Conservation (phyloP, 2,888 invertebrate genomes). For the Polietes domitor region DNA sequence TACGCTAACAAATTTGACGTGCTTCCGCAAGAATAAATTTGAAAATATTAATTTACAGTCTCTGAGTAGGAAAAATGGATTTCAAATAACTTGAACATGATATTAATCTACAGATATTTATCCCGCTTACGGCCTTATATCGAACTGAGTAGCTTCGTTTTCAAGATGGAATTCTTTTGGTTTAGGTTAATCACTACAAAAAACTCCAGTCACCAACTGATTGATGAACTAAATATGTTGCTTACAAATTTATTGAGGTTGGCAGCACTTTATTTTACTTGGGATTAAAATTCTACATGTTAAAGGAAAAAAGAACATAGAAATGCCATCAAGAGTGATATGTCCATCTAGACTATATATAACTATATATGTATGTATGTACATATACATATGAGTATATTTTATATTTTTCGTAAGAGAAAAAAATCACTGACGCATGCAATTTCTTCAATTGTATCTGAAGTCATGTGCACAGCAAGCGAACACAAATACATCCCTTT, state of each 20-base stretch:
- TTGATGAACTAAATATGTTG: too few species aligned
- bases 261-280: slow-evolving; percentile 60
- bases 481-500: slow-evolving; percentile 30
- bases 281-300: slow-evolving; percentile 59
- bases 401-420: slow-evolving; percentile 61
- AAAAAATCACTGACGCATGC: slow-evolving; percentile 68
- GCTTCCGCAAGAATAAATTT: too few species aligned
- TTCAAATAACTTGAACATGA: too few species aligned
- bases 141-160: too few species aligned
- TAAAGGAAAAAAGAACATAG: slow-evolving; percentile 32
- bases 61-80: too few species aligned
- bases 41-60: too few species aligned
- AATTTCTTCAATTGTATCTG: slow-evolving; percentile 59
- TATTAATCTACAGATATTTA: too few species aligned
- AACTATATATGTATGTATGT: slow-evolving; percentile 52
- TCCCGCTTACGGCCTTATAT: too few species aligned
- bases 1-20: too few species aligned
- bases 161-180: too few species aligned
- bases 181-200: too few species aligned
- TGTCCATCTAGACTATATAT: slow-evolving; percentile 55
- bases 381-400: background rate
- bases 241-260: background rate
- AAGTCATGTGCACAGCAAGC: slow-evolving; percentile 5
- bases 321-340: slow-evolving; percentile 59
- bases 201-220: too few species aligned